Base-by-base conservation (phyloP, 23 tunicate genomes). In the Halocynthia aurantium region DNA sequence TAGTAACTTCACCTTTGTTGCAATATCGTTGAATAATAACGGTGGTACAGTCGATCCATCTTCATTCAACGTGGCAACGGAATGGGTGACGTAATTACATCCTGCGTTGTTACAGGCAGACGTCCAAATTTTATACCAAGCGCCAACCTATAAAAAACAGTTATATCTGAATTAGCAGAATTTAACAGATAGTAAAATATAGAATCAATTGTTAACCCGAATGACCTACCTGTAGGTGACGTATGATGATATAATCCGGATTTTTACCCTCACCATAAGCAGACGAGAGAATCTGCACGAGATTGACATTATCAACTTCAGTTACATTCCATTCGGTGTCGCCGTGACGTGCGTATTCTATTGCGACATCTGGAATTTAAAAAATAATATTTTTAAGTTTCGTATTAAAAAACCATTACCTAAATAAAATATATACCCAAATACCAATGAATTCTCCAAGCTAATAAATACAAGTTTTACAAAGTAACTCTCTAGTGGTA, bases 91-190 rank as follows among this genome's bases (percentile, higher is more conserved):
- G 52, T 71, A 75, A 55, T 71, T 71, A 54, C 84, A 81, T 7
- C 84, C 84, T 22, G 75, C 84, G 5, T 52, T 52, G 78, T 81
- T 81, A 55, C 84, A 81, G 19, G 84, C 74, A 17, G 84, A 55
- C 9, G 65, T 70, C 68, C 78, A 57, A 17, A 81, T 53, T 56
- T 81, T 81, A 53, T 81, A 81, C 84, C 84, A 81, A 71, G 84
- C 55, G 11, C 84, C 84, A 53, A 73, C 63, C 84, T 81, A 69
- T 62, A 55, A 64, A 22, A 12, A 53, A 77, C 22, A 13, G 51
- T 20, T 10, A 65, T 55, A 12, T 54, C 18, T 54, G 18, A 54
- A 18, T 2, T 17, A 21, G 2, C n/a, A 50, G 4, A 67, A 12
- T 12, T 2, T 4, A 50, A 50, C 22, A 17, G 12, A 67, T 12